Percentiles rank a stretch among this genome's conserved stretches.
Evolutionary conservation across 2,797 vertebrate genomes (phyloP).

Genomic region (Alfaro cultratus): DNA sequence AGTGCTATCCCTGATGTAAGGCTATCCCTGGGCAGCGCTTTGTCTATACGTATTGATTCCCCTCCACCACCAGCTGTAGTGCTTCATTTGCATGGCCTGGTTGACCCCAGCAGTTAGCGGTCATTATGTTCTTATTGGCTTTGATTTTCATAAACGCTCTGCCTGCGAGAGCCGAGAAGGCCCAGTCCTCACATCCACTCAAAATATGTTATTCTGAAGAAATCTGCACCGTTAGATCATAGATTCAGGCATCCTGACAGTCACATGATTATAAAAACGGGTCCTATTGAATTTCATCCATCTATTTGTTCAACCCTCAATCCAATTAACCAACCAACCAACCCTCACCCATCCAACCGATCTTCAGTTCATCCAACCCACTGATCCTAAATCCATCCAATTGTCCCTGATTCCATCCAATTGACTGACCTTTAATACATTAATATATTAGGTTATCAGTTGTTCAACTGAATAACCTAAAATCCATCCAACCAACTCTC

Average conservation of each 20-base stretch:
- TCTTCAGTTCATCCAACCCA: not conserved
- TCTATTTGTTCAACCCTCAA: not conserved
- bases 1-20: too few species aligned
- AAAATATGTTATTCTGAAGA: slow-evolving; percentile 20
- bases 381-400: not conserved
- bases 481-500: not conserved
- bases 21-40: slow-evolving; percentile 43
- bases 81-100: slow-evolving; percentile 74
- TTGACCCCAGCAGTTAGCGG: slow-evolving; percentile 71
- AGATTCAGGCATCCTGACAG: not conserved
- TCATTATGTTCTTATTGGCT: slow-evolving; percentile 81
- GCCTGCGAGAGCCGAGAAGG: slow-evolving; percentile 68
- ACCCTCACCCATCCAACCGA: not conserved
- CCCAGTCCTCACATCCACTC: slow-evolving; percentile 38
- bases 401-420: not conserved
- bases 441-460: too few species aligned
- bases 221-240: not conserved
- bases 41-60: slow-evolving; percentile 60
- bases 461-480: not conserved
- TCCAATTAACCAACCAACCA: too few species aligned
- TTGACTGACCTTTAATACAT: too few species aligned
- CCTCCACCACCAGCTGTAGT: slow-evolving; percentile 35
- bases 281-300: not conserved
- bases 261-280: not conserved
- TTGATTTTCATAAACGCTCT: slow-evolving; percentile 83